Evolutionary conservation across 1,140 invertebrate genomes (phyloP), one percentile per base, ranked within the genome.

Genomic region (Macrosteles quadrilineatus): DNA sequence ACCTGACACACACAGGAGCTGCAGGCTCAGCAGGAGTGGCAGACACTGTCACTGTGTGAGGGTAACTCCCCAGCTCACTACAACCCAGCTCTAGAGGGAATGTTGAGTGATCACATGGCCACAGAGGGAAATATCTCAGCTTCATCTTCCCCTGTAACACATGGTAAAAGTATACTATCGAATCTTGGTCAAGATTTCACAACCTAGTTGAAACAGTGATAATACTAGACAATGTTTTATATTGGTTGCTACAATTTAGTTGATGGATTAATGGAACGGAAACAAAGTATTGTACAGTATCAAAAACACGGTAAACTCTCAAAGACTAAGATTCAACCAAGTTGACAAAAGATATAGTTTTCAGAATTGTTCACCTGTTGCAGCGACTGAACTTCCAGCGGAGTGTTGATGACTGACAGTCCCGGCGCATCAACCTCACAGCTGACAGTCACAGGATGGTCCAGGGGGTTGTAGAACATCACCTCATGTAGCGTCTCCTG

Each of bases 361-460:
- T n/a, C n/a, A n/a, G n/a, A n/a, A n/a, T n/a, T n/a, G n/a, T 50
- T 4, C 21, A 50, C 55, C 55, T 59, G 55, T 14, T 59, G 23
- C 9, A 27, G 25, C 2, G 55, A 25, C 6, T 2, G 25, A 2
- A 59, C 27, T 3, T 14, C 12, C 23, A 59, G 55, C 2, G 55
- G 55, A 9, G 55, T 59, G 25, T 59, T 30, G 27, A 25, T 4
- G 27, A 59, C 21, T 14, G 47, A 14, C 55, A 59, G 23, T 3
- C 23, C 27, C 11, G 9, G 2, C 21, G 27, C 27, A 30, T 59
- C 55, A 4, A 30, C 9, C 2, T 6, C n/a, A 29, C 55, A 59
- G 9, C n/a, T 9, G 2, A 59, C 55, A 27, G 21, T 59, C 21
- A 59, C 25, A 2, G 23, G 21, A 23, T 14, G 12, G 25, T 59